Evolutionary conservation across 2,113 vertebrate genomes (phyloP), one percentile per base, ranked within the genome.

Genomic region (Platanista minor): DNA sequence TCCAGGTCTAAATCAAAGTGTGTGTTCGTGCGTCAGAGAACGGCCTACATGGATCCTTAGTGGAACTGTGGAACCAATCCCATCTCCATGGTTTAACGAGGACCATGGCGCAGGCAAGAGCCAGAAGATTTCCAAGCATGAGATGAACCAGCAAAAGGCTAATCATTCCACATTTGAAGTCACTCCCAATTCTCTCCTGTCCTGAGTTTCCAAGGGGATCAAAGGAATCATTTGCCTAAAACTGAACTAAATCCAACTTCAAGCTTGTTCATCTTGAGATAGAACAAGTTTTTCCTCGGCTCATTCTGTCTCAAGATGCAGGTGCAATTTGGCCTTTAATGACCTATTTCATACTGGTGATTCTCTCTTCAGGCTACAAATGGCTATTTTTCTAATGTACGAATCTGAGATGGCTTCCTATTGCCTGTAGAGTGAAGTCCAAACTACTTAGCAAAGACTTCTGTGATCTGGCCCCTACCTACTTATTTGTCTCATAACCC

Each of bases 1-100:
- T 87, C 91, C 95, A 96, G 94, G 87, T 89, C 95, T 87, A 95
- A 97, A 91, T 96, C 78, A 87, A 89, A 93, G 88, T 67, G 75
- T 93, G 87, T 80, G 82, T 62, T 80, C 59, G 89, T 98, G 96
- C 96, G 97, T 98, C 97, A 98, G 96, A 98, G 95, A 80, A 86
- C 18, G 92, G 91, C 90, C 95, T 92, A 57, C 64, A 49, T 67
- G 93, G 72, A 54, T 90, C 89, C 89, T 87, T 84, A 59, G 88
- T 96, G 94, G 80, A 96, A 71, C 91, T 0, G 96, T 97, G 97
- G 97, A 98, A 98, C 97, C 97, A 98, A 98, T 98, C 80, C 91
- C 91, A 97, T 98, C 95, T 95, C 94, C 96, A 98, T 96, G 97
- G 95, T 97, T 94, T 97, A 97, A 97, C 80, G 36, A 69, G 86